Conservation (phyloP, 2,888 invertebrate genomes). For the Ptychoptera albimana region DNA sequence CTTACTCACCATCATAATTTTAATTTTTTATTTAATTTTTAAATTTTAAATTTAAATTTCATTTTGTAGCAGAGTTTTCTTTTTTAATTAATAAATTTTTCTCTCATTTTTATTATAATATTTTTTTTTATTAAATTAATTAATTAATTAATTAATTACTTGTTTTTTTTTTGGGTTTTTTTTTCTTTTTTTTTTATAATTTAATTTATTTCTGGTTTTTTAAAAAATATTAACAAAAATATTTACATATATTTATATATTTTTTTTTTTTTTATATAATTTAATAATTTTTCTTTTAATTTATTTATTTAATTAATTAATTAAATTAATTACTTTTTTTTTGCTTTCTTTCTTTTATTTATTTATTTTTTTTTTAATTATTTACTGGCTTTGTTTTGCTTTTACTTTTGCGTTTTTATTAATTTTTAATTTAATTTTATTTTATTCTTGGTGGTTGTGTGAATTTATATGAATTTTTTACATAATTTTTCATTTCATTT, state of each 20-base stretch:
- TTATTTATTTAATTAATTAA: neutral
- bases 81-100: neutral
- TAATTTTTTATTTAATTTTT: no score
- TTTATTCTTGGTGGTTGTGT: no score
- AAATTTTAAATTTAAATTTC: no score
- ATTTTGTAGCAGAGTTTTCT: neutral
- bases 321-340: neutral
- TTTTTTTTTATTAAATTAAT: neutral
- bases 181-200: neutral
- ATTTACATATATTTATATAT: constrained; percentile 1
- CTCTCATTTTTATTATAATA: neutral
- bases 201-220: neutral
- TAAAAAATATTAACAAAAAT: constrained; percentile 2
- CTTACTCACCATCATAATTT: no score
- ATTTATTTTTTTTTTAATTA: neutral
- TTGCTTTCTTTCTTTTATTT: neutral
- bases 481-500: neutral
- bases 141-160: neutral
- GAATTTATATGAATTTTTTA: no score
- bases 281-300: neutral
- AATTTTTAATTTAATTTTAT: neutral
- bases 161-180: neutral
- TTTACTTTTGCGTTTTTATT: neutral
- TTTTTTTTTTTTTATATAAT: neutral
- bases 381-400: neutral